Conservation (phyloP, 2,113 vertebrate species). For the Mobula hypostoma region DNA sequence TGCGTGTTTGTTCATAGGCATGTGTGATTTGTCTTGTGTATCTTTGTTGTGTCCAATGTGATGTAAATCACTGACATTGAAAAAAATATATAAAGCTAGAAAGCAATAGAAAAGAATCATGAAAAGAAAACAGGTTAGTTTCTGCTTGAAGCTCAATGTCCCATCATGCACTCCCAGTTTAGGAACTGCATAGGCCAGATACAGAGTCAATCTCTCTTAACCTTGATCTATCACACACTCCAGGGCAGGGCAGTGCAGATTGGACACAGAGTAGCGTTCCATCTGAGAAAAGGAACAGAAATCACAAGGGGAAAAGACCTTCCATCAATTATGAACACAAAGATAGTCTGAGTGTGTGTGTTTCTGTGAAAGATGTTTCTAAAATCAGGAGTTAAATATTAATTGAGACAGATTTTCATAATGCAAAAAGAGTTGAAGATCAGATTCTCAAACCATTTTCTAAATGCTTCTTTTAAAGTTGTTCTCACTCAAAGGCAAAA, state of each 20-base stretch:
- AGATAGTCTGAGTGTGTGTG: background rate
- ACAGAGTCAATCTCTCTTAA: too few relatives aligned
- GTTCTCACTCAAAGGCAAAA: background rate
- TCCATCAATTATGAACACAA: background rate
- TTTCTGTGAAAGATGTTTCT: background rate
- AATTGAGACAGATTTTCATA: background rate
- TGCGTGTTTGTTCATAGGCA: background rate
- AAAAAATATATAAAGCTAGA: background rate
- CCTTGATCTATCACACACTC: too few relatives aligned
- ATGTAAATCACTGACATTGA: background rate
- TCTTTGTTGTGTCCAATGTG: slow-evolving; percentile 3
- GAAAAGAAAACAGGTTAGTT: too few relatives aligned
- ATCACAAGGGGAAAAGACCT: background rate
- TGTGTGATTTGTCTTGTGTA: slow-evolving; percentile 12
- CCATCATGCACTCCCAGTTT: too few relatives aligned
- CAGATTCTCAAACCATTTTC: too few relatives aligned
- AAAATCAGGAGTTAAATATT: background rate
- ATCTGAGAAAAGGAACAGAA: too few relatives aligned
- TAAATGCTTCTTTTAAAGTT: background rate
- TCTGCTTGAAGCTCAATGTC: too few relatives aligned
- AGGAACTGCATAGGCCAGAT: too few relatives aligned
- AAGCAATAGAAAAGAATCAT: background rate
- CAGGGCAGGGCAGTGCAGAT: too few relatives aligned
- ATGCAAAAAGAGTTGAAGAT: background rate
- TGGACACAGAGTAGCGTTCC: too few relatives aligned